Base-by-base conservation (phyloP, 1,140 invertebrate species). In the Leptoteleia sp. region DNA sequence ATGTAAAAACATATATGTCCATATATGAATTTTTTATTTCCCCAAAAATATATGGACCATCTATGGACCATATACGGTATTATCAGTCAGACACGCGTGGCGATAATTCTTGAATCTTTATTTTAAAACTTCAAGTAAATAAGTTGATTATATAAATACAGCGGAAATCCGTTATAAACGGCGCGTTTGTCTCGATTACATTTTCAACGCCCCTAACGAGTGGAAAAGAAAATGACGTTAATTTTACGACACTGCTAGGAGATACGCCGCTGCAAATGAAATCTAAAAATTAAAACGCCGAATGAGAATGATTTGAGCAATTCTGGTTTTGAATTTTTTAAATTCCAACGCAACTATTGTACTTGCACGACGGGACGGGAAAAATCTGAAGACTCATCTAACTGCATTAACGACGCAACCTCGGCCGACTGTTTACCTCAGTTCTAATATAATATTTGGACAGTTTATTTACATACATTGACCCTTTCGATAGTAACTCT, bases 81-180 rank as follows among this genome's bases (percentile, higher is more conserved):
- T 65, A 65, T 65, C 61, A 54, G 62, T 67, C 48, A 67, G 37
- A 35, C 37, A 13, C 62, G 43, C 33, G 64, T 35, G 42, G 52
- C 65, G n/a, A 57, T 52, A 57, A 70, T 59, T 70, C 42, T 40
- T 1, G 29, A 3, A 54, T 48, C 35, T 50, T 57, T 50, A 59
- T 70, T 70, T 70, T 50, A 70, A 43, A 29, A 11, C 50, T 11
- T 3, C 50, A 22, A 29, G 29, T 48, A 13, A 22, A 68, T 54
- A 45, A 72, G 47, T 62, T 17, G 45, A 62, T 72, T 72, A 54
- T 54, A 62, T 62, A 62, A 72, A 62, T 19, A 62, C 55, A 31
- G 9, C 57, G 68, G 68, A 62, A 72, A 54, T 62, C 68, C 55
- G 68, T 72, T 72, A 72, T 72, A 25, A 52, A 61, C 47, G 57